Evolutionary conservation across 2,888 invertebrate species (phyloP).

Genomic region (Stenodera caucasica): DNA sequence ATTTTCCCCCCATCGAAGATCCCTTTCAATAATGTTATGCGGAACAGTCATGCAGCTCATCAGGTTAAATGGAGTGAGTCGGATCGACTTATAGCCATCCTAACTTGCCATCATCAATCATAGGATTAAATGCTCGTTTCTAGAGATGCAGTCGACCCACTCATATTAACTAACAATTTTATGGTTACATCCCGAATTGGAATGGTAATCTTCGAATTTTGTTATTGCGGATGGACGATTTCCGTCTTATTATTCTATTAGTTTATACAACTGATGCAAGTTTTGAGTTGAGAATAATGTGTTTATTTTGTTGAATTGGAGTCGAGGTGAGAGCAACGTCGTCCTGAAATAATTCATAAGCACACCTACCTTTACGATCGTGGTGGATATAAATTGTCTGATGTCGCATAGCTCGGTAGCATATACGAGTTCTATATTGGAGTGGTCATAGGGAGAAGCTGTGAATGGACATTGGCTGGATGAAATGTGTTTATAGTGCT

Average conservation of each 20-base stretch:
- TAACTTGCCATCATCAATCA: slow-evolving; percentile 53
- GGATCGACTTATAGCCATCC: slow-evolving; percentile 53
- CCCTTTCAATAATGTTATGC: slow-evolving; percentile 43
- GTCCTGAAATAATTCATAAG: slow-evolving; percentile 22
- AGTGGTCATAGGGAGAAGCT: slow-evolving; percentile 36
- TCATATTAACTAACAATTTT: slow-evolving; percentile 50
- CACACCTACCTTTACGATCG: slow-evolving; percentile 24
- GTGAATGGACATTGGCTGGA: slow-evolving; percentile 38
- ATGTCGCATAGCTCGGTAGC: slow-evolving; percentile 17
- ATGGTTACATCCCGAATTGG: slow-evolving; percentile 44
- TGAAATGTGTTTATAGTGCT: slow-evolving; percentile 43
- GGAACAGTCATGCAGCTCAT: slow-evolving; percentile 53
- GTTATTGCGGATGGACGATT: no score
- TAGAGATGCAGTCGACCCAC: slow-evolving; percentile 46
- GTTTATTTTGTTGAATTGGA: slow-evolving; percentile 23
- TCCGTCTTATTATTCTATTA: neutral
- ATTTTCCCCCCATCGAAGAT: neutral
- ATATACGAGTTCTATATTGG: neutral
- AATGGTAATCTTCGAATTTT: slow-evolving; percentile 34
- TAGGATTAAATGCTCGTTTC: slow-evolving; percentile 51
- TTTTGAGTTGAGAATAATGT: no score
- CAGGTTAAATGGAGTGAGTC: slow-evolving; percentile 56
- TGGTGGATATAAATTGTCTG: slow-evolving; percentile 16
- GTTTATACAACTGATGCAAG: no score
- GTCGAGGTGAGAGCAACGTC: slow-evolving; percentile 17